phyloP scores from a whole-genome alignment of 2,113 vertebrate genomes.

The Hydropotes inermis region DNA sequence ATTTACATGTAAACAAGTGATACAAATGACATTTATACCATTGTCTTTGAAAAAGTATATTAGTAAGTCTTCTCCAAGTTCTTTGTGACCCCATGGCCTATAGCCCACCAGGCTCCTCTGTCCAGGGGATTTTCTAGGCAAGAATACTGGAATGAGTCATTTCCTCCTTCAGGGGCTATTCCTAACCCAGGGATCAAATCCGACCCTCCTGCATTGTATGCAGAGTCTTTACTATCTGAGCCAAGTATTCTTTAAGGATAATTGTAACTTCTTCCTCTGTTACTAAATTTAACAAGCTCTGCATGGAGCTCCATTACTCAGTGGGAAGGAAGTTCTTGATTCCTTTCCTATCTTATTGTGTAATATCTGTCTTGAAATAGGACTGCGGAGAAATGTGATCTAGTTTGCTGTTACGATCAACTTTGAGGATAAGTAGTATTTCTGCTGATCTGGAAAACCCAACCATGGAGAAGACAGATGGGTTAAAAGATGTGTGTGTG shows the following conservation, averaged over 20 bases:
- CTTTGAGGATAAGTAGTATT: neutral
- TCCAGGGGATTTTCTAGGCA: neutral
- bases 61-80: neutral
- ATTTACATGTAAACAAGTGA: neutral
- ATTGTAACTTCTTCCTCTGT: neutral
- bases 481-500: neutral
- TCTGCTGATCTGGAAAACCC: neutral
- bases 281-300: neutral
- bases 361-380: neutral
- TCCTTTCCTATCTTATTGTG: neutral
- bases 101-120: neutral
- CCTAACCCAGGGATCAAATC: neutral
- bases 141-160: neutral
- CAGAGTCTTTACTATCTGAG: neutral
- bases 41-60: neutral
- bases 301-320: neutral
- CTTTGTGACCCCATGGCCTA: neutral
- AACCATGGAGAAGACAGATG: neutral
- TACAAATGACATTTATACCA: neutral
- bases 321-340: neutral
- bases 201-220: neutral
- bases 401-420: neutral
- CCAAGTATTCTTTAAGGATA: neutral
- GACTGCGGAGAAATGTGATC: neutral
- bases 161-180: neutral